Percentiles rank a stretch among this genome's conserved stretches.
These are phyloP conservation scores for Oceanites oceanicus DNA, from an alignment of 2,113 vertebrate species.

Conservation along the genomic window DNA sequence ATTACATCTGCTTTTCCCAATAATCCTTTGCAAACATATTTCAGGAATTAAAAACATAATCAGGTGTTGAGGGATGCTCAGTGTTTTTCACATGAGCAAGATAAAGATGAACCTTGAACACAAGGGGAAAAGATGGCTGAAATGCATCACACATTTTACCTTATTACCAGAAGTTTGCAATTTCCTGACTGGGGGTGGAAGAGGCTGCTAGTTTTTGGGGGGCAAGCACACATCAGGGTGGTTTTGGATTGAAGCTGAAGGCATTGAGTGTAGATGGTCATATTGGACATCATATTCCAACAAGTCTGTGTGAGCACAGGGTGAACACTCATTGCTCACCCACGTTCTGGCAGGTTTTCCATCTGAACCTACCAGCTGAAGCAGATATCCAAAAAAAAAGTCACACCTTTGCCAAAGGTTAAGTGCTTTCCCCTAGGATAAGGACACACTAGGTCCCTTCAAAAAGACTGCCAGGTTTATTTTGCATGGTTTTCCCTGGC, in stretches of 20 bases:
- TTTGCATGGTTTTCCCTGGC: neutral
- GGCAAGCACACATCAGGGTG: neutral
- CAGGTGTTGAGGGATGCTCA: neutral
- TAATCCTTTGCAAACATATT: neutral
- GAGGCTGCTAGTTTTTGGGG: neutral
- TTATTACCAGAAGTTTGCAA: neutral
- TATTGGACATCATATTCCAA: neutral
- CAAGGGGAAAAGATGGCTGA: neutral
- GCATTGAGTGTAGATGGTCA: neutral
- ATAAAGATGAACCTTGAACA: neutral
- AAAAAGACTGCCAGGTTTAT: neutral
- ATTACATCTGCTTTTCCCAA: neutral
- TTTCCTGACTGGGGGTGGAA: neutral
- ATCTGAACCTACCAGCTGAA: neutral
- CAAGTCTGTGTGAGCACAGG: neutral
- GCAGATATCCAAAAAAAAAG: neutral
- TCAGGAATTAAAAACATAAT: neutral
- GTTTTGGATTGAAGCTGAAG: neutral
- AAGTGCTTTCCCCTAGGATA: neutral
- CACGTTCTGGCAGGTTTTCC: neutral
- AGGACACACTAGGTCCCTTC: neutral
- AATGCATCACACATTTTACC: neutral
- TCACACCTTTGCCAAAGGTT: conserved; percentile 10
- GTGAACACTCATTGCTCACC: neutral
- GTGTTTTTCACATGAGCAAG: neutral